Evolutionary conservation across 2,888 invertebrate genomes (phyloP).

Genomic region (Eristalis arbustorum): DNA sequence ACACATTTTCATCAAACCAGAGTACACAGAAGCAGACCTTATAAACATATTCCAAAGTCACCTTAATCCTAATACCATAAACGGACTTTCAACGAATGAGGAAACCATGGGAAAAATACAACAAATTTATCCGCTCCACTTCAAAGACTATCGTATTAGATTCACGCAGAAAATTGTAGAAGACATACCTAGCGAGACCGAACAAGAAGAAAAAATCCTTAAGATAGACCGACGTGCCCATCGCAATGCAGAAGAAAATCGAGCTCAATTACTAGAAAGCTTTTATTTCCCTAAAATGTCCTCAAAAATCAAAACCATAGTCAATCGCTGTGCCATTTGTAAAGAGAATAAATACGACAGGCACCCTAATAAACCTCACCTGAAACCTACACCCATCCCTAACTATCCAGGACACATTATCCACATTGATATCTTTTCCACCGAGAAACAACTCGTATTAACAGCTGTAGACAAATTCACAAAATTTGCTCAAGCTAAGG

Average conservation of each 20-base stretch:
- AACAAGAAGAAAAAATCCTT: neutral
- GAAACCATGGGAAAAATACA: too few species aligned
- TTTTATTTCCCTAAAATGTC: neutral
- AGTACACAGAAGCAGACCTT: too few species aligned
- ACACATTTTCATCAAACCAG: too few species aligned
- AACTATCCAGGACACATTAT: neutral
- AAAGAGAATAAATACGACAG: neutral
- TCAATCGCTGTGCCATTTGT: too few species aligned
- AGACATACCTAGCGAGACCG: neutral
- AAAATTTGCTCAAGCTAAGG: neutral
- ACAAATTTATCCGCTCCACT: too few species aligned
- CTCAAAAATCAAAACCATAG: neutral
- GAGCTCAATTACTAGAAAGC: too few species aligned
- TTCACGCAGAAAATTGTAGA: neutral
- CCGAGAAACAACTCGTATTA: too few species aligned
- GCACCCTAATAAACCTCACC: too few species aligned
- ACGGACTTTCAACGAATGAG: too few species aligned
- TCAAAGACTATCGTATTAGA: neutral
- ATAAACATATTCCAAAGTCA: too few species aligned
- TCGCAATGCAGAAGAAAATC: too few species aligned
- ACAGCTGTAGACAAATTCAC: constrained; percentile 1
- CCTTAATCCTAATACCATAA: too few species aligned
- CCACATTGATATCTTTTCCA: neutral
- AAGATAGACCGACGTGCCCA: neutral
- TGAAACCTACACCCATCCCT: neutral